Evolutionary conservation across 2,888 invertebrate genomes (phyloP).

Genomic region (Falcaria lacertinaria): DNA sequence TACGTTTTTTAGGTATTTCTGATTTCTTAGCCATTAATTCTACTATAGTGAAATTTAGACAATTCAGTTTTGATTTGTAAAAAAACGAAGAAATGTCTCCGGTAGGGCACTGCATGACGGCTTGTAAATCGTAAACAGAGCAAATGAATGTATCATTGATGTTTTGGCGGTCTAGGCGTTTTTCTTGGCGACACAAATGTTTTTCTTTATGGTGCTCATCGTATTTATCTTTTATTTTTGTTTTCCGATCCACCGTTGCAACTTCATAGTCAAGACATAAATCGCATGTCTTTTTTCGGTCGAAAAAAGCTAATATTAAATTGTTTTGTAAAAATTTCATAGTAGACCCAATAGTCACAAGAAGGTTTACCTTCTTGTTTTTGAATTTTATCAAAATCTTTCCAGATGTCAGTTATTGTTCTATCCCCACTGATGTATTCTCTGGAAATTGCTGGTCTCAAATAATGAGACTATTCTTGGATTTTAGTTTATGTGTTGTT

Average conservation of each 20-base stretch:
- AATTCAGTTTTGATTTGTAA: conserved; percentile 7
- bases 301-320: conserved; percentile 18
- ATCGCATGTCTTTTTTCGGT: conserved; percentile 25
- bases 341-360: conserved; percentile 11
- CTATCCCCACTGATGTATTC: conserved; percentile 11
- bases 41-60: no score
- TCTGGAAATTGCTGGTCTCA: conserved; percentile 3
- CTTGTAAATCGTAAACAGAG: conserved; percentile 19
- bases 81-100: conserved; percentile 7
- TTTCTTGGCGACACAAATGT: conserved; percentile 15
- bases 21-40: no score
- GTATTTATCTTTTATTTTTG: conserved; percentile 14
- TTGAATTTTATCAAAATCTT: conserved; percentile 13
- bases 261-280: conserved; percentile 14
- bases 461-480: conserved; percentile 7
- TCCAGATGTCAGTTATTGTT: conserved; percentile 13
- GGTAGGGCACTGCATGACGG: conserved; percentile 16
- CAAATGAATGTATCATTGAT: conserved; percentile 14
- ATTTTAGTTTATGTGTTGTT: conserved; percentile 4
- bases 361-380: conserved; percentile 2
- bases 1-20: no score
- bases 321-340: conserved; percentile 15
- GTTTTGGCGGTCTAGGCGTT: conserved; percentile 14
- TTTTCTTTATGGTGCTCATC: conserved; percentile 19
- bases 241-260: conserved; percentile 3